Base-by-base conservation (phyloP, 2,113 vertebrate genomes). In the Phycodurus eques region DNA sequence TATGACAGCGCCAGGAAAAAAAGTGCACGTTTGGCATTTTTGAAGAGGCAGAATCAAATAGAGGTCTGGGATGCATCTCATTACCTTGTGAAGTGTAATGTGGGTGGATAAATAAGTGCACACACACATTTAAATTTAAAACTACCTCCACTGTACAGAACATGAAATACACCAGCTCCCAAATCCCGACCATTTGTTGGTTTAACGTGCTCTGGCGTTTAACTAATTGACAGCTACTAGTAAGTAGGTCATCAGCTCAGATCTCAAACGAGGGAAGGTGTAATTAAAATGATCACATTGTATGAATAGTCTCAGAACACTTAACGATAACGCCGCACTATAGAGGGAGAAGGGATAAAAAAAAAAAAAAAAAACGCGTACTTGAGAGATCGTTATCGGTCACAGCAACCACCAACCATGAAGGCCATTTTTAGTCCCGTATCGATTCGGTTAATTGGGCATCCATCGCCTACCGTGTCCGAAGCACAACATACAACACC, bases 401-500 rank as follows among this genome's bases (percentile, higher is more conserved):
- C 63, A 65, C 5, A 8, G 39, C 42, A 65, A 27, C 42, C 42
- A 65, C 43, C n/a, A 12, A 43, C 5, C 14, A 53, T 15, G 5
- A 31, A 13, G 49, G 17, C 15, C 14, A 54, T 44, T 60, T 39
- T 57, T 31, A 1, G 20, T 6, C 20, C 63, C 42, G n/a, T 46
- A 61, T 61, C 31, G 31, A 61, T 61, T 61, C 8, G 31, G 31
- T 31, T 61, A 35, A 35, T 33, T 61, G 35, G 33, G 17, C 59
- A 61, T 17, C 59, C 59, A 61, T 7, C 35, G 59, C 59, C 59
- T 61, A 61, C 59, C 59, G 59, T 35, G 57, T 31, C 22, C 14
- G 27, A 59, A 31, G n/a, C 57, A 13, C 27, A 31, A 22, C 4
- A 15, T 60, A 67, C 56, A 73, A 82, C 69, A 64, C 69, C 53